Evolutionary conservation across 2,113 vertebrate species (phyloP), one percentile per base, ranked within the genome.

Genomic region (Craseonycteris thonglongyai): DNA sequence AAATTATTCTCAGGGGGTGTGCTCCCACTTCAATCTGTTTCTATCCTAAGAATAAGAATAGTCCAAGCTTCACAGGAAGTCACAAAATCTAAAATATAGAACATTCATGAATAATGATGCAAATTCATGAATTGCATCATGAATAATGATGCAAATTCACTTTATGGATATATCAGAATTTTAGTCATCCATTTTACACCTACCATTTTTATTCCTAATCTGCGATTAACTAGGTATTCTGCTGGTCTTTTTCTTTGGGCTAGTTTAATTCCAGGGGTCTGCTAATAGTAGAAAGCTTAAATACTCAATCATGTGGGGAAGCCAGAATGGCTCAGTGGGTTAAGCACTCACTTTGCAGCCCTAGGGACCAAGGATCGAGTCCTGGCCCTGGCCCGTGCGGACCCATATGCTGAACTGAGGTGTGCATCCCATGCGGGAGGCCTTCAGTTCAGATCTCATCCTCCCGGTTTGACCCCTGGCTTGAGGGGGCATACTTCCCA

Each of bases 121-220:
- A 80, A 94, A 90, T 86, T 80, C 33, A n/a, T n/a, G n/a, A n/a
- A n/a, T n/a, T n/a, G n/a, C n/a, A n/a, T 90, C 14, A 69, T 71
- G 7, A 75, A 76, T 54, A 81, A 66, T 63, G 38, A 76, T 33
- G 45, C 30, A 81, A 95, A 90, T 87, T 81, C n/a, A 45, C 10
- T 79, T 86, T 38, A 42, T 51, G 35, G n/a, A 30, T 69, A 84
- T 65, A 86, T 82, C 74, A 90, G 35, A 94, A 69, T 49, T 71
- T 54, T 72, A 21, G 5, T 45, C 56, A 51, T 26, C 14, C 4
- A 38, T 93, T 88, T 71, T 78, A 58, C n/a, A 87, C 22, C 47
- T 69, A 49, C 30, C 13, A 68, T 94, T 80, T 80, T 69, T 94
- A 54, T 94, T 80, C 30, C 63, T 66, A 69, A 59, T 61, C 19